Evolutionary conservation across 2,888 invertebrate species (phyloP).

Genomic region (Agrilus cyanescens): DNA sequence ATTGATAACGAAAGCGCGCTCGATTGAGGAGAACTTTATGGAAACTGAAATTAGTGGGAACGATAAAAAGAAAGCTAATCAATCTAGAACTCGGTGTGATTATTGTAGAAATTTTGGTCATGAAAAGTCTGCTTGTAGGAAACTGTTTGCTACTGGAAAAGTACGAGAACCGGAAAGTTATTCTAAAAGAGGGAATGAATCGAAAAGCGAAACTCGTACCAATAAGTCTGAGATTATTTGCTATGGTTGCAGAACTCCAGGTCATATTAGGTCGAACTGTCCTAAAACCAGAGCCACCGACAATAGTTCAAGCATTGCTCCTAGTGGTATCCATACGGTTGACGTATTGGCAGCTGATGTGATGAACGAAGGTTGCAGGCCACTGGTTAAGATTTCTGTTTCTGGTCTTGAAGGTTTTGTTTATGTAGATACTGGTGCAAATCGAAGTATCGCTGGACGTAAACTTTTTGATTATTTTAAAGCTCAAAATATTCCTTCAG

Average conservation of each 20-base stretch:
- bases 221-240: not conserved
- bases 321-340: not conserved
- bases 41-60: no score
- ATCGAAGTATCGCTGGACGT: conserved; percentile 8
- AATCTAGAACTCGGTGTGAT: not conserved
- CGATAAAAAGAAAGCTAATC: no score
- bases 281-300: not conserved
- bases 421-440: conserved; percentile 13
- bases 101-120: conserved; percentile 7
- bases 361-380: not conserved
- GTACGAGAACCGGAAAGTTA: not conserved
- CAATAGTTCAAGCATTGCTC: not conserved
- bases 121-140: not conserved
- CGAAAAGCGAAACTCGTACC: not conserved
- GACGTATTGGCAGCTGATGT: conserved; percentile 1
- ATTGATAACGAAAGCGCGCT: not conserved
- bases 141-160: not conserved
- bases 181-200: no score
- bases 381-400: conserved; percentile 3
- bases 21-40: not conserved
- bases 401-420: conserved; percentile 6
- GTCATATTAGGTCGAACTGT: conserved; percentile 5
- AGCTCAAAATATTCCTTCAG: conserved; percentile 1
- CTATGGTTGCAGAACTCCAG: conserved; percentile 4
- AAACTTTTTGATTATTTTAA: conserved; percentile 6